A percentile compares a stretch with the other conserved stretches of the same genome.
These are phyloP conservation scores for Diplosoma virens DNA, from an alignment of 23 tunicate species.

Conservation along the genomic window DNA sequence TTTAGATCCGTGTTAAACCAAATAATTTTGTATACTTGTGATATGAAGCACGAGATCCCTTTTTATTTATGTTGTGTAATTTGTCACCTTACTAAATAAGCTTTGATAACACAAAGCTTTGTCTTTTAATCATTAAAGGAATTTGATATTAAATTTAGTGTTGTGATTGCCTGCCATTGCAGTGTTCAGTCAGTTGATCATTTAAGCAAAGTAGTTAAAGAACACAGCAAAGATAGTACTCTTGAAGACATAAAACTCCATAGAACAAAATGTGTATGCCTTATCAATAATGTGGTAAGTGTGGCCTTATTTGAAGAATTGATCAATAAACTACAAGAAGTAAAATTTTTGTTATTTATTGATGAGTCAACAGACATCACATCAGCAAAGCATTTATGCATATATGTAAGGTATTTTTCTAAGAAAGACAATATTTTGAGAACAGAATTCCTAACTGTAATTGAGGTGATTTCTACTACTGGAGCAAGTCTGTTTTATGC, in stretches of 20 bases:
- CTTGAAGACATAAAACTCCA: not conserved
- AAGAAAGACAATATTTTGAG: not conserved
- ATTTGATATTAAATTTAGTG: not conserved
- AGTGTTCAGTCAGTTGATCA: not conserved
- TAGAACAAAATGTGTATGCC: not conserved
- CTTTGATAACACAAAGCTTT: no score
- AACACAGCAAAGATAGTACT: not conserved
- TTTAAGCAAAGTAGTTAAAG: no score
- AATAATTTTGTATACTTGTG: no score
- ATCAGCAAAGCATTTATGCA: not conserved
- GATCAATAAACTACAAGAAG: not conserved
- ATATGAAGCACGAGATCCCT: no score
- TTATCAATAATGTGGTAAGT: not conserved
- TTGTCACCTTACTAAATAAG: no score
- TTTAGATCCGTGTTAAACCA: no score
- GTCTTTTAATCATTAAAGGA: no score
- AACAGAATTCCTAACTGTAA: not conserved
- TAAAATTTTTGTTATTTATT: not conserved
- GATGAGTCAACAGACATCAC: slow-evolving; percentile 15
- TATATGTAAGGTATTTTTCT: slow-evolving; percentile 2
- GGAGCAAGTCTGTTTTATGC: not conserved
- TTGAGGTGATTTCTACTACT: not conserved
- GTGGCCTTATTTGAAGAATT: slow-evolving; percentile 14
- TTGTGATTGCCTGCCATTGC: not conserved
- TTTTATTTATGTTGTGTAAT: no score